Evolutionary conservation across 2,888 invertebrate genomes (phyloP), one percentile per base, ranked within the genome.

Genomic region (Meteorus colon): DNA sequence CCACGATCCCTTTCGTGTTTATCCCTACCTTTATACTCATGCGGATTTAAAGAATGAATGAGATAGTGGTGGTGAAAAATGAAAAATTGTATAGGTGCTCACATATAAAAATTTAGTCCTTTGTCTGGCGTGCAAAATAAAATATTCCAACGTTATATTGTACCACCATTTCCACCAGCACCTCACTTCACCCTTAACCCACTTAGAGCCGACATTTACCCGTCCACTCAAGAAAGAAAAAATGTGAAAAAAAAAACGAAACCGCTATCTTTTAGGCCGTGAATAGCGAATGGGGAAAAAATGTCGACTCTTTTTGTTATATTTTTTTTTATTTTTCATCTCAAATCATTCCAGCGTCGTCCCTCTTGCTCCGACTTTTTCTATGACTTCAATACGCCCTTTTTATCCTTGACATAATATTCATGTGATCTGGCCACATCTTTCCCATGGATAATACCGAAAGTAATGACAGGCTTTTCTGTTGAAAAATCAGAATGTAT

Each of bases 201-300:
- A 73, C 73, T 73, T 73, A 73, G 37, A 66, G 55, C 67, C 68
- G 65, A 67, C 73, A 76, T 76, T 78, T 74, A 69, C 45, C 62
- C 65, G 73, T 78, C 66, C 55, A 62, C 69, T 55, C 55, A 55
- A 55, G n/a, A 19, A 55, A 55, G 19, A 55, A 55, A 55, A 55
- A 55, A 48, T 16, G 5, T 2, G n/a, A n/a, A n/a, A n/a, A 4
- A n/a, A 48, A 73, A 51, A 51, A n/a, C n/a, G 16, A n/a, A 69
- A 69, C 59, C 55, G 34, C 34, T 59, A 37, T 41, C 65, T 10
- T 73, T 29, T 34, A 27, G 16, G 27, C 48, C 12, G 59, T 70
- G 73, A 68, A 68, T 73, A 48, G 55, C 41, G 6, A 34, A 65
- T 66, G 69, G 37, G 55, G 69, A 73, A 63, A 73, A 73, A 77